Conservation (phyloP, 2,888 invertebrate species). For the Andrena bicolor region DNA sequence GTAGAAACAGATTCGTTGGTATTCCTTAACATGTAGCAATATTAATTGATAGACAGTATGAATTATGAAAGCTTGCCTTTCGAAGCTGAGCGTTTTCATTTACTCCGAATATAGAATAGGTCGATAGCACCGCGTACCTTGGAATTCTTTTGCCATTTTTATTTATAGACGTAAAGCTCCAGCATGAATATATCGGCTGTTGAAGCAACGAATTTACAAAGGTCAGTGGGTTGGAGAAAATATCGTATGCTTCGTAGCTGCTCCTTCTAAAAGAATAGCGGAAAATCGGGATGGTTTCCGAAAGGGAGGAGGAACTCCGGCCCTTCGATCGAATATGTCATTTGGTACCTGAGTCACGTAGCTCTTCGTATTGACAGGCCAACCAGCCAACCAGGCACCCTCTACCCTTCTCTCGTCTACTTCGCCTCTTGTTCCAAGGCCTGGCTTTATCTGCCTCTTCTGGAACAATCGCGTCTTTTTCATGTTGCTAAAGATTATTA, state of each 20-base stretch:
- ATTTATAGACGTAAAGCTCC: not conserved
- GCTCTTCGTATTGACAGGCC: slow-evolving; percentile 83
- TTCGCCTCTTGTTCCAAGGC: slow-evolving; percentile 64
- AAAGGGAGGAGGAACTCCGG: slow-evolving; percentile 58
- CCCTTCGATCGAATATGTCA: slow-evolving; percentile 75
- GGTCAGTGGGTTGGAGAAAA: not conserved
- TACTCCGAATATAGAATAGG: not conserved
- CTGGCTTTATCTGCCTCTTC: slow-evolving; percentile 63
- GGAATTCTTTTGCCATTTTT: not conserved
- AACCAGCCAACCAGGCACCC: slow-evolving; percentile 70
- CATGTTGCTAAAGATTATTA: slow-evolving; percentile 25
- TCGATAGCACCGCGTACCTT: not conserved
- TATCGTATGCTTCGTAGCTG: slow-evolving; percentile 43
- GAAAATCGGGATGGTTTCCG: slow-evolving; percentile 53
- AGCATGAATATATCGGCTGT: not conserved
- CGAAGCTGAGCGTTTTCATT: not conserved
- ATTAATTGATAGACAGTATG: not conserved
- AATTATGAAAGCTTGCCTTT: not conserved
- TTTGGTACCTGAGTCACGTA: slow-evolving; percentile 83
- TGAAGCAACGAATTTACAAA: not conserved
- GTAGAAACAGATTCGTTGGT: no score
- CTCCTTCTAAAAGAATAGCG: slow-evolving; percentile 54
- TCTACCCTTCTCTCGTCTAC: slow-evolving; percentile 56
- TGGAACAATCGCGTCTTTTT: slow-evolving; percentile 51
- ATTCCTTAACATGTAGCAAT: not conserved